Percentiles rank a stretch among this genome's conserved stretches.
phyloP scores from a whole-genome alignment of 2,888 invertebrate species.

The Noctua comes region DNA sequence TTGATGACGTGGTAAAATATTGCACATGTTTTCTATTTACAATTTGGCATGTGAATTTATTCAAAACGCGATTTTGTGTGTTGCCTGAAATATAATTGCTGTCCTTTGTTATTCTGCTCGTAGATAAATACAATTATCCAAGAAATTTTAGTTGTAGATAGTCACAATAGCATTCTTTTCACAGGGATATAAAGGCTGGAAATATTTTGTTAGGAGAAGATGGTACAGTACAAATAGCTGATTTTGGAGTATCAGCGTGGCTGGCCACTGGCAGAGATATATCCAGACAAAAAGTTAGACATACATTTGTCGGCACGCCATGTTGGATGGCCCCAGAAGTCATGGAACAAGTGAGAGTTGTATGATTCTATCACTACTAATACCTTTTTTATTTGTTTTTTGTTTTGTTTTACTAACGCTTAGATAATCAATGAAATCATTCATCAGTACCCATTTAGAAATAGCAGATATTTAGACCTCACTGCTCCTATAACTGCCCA shows the following conservation, averaged over 20 bases:
- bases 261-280: conserved; percentile 98
- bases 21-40: background rate
- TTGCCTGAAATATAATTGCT: background rate
- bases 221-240: conserved; percentile 99
- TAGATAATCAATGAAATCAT: background rate
- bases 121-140: background rate
- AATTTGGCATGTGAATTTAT: background rate
- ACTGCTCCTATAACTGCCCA: background rate
- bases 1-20: conserved; percentile 2
- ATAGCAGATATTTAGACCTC: background rate
- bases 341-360: conserved; percentile 96
- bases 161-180: conserved; percentile 59
- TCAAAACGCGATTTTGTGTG: conserved; percentile 4
- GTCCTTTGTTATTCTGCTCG: background rate
- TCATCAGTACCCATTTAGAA: background rate
- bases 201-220: conserved; percentile 99
- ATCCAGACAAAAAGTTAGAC: conserved; percentile 97
- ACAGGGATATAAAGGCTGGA: conserved; percentile 98
- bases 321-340: conserved; percentile 99
- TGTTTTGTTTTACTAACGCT: conserved; percentile 40
- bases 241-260: conserved; percentile 99
- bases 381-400: conserved; percentile 13
- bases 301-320: conserved; percentile 99
- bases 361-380: conserved; percentile 55
- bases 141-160: background rate